Percentiles rank a stretch among this genome's conserved stretches.
phyloP scores from a whole-genome alignment of 1,140 invertebrate genomes.

The Trissolcus basalis region DNA sequence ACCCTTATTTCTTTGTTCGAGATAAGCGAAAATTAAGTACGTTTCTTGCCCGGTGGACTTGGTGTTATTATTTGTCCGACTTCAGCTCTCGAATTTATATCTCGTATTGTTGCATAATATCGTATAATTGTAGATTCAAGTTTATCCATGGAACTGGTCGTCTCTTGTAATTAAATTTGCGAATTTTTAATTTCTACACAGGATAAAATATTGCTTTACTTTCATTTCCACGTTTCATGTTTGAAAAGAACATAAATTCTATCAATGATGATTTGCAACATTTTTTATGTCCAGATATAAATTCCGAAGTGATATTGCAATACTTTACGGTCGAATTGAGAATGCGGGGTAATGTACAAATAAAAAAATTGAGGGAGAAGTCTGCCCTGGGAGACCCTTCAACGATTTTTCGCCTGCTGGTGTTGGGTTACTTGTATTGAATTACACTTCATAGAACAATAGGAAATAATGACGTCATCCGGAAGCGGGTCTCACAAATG shows the following conservation, averaged over 20 bases:
- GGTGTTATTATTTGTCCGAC: neutral
- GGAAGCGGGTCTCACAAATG: conserved; percentile 11
- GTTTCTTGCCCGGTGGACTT: neutral
- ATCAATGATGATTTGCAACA: neutral
- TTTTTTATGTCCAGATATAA: neutral
- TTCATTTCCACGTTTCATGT: too few species aligned
- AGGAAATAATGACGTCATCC: conserved; percentile 33
- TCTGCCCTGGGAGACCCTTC: conserved; percentile 21
- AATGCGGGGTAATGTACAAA: conserved; percentile 19
- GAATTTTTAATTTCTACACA: too few species aligned
- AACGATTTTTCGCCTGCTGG: conserved; percentile 29
- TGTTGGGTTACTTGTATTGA: conserved; percentile 39
- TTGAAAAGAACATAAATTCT: too few species aligned
- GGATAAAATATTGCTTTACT: too few species aligned
- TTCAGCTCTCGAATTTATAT: neutral
- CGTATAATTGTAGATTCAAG: too few species aligned
- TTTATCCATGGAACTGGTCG: too few species aligned
- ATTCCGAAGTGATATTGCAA: conserved; percentile 1
- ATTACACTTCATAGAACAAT: conserved; percentile 40
- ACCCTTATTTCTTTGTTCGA: conserved; percentile 37
- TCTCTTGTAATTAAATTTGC: too few species aligned
- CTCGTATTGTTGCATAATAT: conserved; percentile 10
- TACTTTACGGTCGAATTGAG: conserved; percentile 8
- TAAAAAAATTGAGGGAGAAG: conserved; percentile 13
- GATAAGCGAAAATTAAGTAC: conserved; percentile 2